Evolutionary conservation across 2,888 invertebrate genomes (phyloP).

Genomic region (Aphodius granarius): DNA sequence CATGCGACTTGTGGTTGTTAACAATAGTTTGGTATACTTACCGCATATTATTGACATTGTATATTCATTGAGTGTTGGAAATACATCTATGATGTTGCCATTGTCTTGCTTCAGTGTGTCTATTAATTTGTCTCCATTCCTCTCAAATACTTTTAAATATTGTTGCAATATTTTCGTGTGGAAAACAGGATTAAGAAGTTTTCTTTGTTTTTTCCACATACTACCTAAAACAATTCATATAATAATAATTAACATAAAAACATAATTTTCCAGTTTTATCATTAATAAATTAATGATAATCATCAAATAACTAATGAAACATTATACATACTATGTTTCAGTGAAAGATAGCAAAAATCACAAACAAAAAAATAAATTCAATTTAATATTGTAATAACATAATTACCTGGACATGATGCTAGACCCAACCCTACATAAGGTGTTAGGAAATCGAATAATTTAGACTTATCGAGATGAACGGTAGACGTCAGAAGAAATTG

Average conservation of each 20-base stretch:
- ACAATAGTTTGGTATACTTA: neutral
- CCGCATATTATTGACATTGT: neutral
- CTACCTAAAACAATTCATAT: neutral
- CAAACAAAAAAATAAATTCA: too few species aligned
- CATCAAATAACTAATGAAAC: too few species aligned
- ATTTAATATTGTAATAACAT: too few species aligned
- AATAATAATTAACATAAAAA: neutral
- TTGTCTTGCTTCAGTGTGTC: neutral
- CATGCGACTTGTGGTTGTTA: too few species aligned
- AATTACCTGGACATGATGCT: conserved; percentile 3
- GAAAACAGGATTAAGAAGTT: neutral
- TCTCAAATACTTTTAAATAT: conserved; percentile 2
- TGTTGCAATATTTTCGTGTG: conserved; percentile 5
- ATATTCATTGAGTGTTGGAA: neutral
- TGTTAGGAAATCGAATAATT: conserved; percentile 2
- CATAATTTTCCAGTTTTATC: neutral
- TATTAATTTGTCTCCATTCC: neutral
- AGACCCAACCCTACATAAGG: conserved; percentile 8
- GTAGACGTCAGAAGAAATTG: conserved; percentile 1
- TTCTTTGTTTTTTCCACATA: neutral
- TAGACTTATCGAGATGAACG: conserved; percentile 11
- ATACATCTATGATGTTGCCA: conserved; percentile 1
- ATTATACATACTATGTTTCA: too few species aligned
- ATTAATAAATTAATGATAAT: neutral
- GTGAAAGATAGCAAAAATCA: too few species aligned